phyloP scores from a whole-genome alignment of 2,888 invertebrate species.

The Malthinus flaveolus region DNA sequence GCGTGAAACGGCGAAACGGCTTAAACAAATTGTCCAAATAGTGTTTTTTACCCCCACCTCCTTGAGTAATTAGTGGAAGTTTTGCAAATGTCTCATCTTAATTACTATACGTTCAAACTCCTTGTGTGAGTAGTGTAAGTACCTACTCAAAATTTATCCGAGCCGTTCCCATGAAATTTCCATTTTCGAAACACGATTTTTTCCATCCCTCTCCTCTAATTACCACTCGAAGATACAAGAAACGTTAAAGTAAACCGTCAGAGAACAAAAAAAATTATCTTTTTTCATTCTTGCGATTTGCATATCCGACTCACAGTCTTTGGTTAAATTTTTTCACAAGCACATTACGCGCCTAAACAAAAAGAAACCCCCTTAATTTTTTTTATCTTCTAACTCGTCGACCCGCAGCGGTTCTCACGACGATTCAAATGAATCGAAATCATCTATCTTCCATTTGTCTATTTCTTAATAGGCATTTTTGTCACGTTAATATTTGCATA shows the following conservation, averaged over 20 bases:
- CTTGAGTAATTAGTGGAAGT: no score
- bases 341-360: slow-evolving; percentile 22
- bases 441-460: slow-evolving; percentile 42
- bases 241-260: slow-evolving; percentile 6
- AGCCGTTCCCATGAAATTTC: no score
- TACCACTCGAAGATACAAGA: not conserved
- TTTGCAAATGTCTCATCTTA: no score
- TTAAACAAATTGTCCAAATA: no score
- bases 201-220: no score
- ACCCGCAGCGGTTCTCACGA: slow-evolving; percentile 37
- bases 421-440: slow-evolving; percentile 32
- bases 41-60: no score
- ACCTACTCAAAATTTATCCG: no score
- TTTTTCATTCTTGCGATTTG: not conserved
- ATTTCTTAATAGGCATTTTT: slow-evolving; percentile 39
- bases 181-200: no score
- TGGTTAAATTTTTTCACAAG: slow-evolving; percentile 13
- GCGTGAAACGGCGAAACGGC: no score
- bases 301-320: not conserved
- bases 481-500: slow-evolving; percentile 40
- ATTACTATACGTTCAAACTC: no score
- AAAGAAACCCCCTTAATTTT: slow-evolving; percentile 26
- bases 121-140: no score
- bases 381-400: slow-evolving; percentile 24
- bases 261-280: not conserved